A percentile compares a stretch with the other conserved stretches of the same genome.
Evolutionary conservation across 2,113 vertebrate genomes (phyloP).

Genomic region (Oreocharis arfaki): DNA sequence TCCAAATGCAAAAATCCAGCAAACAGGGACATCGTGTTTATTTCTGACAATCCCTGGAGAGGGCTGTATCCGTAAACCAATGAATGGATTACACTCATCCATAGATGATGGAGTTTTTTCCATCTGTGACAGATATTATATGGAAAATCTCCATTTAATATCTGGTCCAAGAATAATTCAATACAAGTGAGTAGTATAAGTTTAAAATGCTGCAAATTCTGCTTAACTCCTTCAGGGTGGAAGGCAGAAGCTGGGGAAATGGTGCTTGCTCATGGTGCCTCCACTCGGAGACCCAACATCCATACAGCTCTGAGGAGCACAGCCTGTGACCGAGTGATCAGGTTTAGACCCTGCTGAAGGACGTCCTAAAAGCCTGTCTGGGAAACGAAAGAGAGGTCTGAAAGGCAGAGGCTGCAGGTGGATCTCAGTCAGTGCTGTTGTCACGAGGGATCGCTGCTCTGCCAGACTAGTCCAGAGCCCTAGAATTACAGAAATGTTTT

Average conservation of each 20-base stretch:
- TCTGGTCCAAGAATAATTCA: conserved; percentile 51
- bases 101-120: conserved; percentile 6
- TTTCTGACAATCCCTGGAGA: conserved; percentile 47
- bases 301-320: not conserved
- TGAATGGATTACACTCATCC: conserved; percentile 51
- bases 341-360: not conserved
- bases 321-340: not conserved
- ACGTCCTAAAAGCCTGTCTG: not conserved
- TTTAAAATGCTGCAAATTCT: conserved; percentile 1
- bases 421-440: fast-evolving
- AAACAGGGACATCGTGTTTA: conserved; percentile 43
- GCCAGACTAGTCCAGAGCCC: not conserved
- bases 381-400: not conserved
- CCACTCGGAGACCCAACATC: not conserved
- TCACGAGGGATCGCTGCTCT: not conserved
- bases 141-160: conserved; percentile 52
- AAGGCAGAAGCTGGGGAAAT: not conserved
- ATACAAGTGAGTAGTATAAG: conserved; percentile 44
- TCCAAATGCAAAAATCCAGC: conserved; percentile 55
- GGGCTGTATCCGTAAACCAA: conserved; percentile 10
- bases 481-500: not conserved
- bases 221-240: conserved; percentile 15
- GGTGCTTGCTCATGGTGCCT: not conserved
- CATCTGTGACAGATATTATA: conserved; percentile 40
- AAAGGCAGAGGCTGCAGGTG: not conserved